Percentiles rank a stretch among this genome's conserved stretches.
Conservation (phyloP, 2,113 vertebrate species). For the pig (Sus scrofa) region T2T-Sscrofa CM000812.6:120089501-120090000, state of each 20-base stretch:
- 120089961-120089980: not conserved
- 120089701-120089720: constrained; percentile 71
- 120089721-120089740: constrained; percentile 65
- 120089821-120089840: not conserved
- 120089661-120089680: constrained; percentile 84
- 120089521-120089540: constrained; percentile 79
- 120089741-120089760: constrained; percentile 70
- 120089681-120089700: constrained; percentile 73
- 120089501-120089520: constrained; percentile 72
- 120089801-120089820: not conserved
- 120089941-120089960: not conserved
- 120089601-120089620: constrained; percentile 87
- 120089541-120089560: constrained; percentile 81
- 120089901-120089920: rapidly evolving
- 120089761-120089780: constrained; percentile 13
- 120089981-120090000: not conserved
- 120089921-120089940: not conserved
- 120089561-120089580: constrained; percentile 85
- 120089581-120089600: constrained; percentile 89
- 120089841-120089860: not conserved
- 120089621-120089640: constrained; percentile 89
- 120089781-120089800: not conserved
- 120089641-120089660: constrained; percentile 85
- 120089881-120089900: not conserved
- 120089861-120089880: not conserved